Conservation (phyloP, 2,113 vertebrate species). For the Bostrychus sinensis region DNA sequence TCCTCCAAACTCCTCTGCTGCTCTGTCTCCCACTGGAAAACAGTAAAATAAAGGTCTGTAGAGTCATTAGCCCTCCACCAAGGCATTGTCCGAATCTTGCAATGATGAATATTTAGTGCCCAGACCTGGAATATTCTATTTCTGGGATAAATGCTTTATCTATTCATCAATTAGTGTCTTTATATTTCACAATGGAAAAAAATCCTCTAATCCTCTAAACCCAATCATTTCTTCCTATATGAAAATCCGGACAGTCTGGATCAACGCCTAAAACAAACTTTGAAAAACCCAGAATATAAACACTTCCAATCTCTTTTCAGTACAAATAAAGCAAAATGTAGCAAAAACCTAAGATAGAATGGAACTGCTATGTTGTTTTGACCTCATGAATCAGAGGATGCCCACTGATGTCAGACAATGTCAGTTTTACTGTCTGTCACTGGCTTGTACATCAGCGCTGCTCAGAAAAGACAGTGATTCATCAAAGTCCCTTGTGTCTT, state of each 20-base stretch:
- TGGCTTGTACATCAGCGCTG: constrained; percentile 5
- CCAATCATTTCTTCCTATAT: too few relatives aligned
- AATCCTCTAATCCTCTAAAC: too few relatives aligned
- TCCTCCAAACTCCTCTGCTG: constrained; percentile 86
- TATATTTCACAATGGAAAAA: too few relatives aligned
- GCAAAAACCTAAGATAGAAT: constrained; percentile 4
- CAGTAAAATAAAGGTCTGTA: neutral
- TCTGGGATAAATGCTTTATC: too few relatives aligned
- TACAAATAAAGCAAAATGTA: neutral
- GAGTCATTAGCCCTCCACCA: too few relatives aligned
- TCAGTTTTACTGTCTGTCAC: constrained; percentile 10
- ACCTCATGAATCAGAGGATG: constrained; percentile 1
- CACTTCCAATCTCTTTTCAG: neutral
- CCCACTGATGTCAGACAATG: constrained; percentile 5
- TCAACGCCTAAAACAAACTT: too few relatives aligned
- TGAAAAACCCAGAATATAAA: neutral
- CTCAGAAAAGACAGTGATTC: constrained; percentile 8
- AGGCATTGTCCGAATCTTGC: too few relatives aligned
- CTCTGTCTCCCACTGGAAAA: constrained; percentile 84
- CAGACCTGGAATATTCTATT: too few relatives aligned
- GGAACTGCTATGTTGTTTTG: neutral
- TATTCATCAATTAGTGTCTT: too few relatives aligned
- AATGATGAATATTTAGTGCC: too few relatives aligned
- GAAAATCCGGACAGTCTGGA: too few relatives aligned
- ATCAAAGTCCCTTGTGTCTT: neutral